Base-by-base conservation (phyloP, 2,797 vertebrate genomes). In the Monodelphis domestica region DNA sequence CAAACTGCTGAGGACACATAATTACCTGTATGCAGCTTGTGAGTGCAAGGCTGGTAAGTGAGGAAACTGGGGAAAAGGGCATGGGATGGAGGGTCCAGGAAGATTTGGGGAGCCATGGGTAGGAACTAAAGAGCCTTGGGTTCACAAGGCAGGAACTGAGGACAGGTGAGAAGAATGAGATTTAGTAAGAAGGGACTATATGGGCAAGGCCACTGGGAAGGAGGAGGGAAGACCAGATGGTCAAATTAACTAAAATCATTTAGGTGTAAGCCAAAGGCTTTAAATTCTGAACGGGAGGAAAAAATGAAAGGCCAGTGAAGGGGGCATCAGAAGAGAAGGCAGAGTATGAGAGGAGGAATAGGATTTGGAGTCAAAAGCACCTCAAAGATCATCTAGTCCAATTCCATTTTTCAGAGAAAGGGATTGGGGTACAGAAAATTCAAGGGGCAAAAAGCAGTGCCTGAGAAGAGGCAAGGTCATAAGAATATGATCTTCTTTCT, bases 1-100 rank as follows among this genome's bases (percentile, higher is more conserved):
- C 99, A 99, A 99, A 97, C 99, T 99, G 15, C 98, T 99, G 94
- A 99, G 99, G 96, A 99, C 99, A 94, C 99, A 99, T 98, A 99
- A 99, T 98, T 99, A 99, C 98, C 98, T 99, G 97, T 99, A 99
- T 0, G 99, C 99, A 0, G 99, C 99, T 55, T 99, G 99, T 96
- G 99, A 99, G 98, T 99, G 99, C 98, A 99, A 99, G 99, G 99
- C 99, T 96, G 99, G 99, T 99, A 97, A 99, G 98, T 33, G 1
- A 53, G 54, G 98, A 97, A 98, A 38, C 26, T 1, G 21, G 14
- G 50, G 54, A 38, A 53, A 53, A 11, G 0, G 63, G 45, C 29
- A 54, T 12, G 15, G 26, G 52, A 51, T 29, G 54, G 29, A 52
- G 63, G n/a, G 28, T 1, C 21, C 1, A 1, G 57, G 30, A 38